Evolutionary conservation across 2,113 vertebrate genomes (phyloP), one percentile per base, ranked within the genome.

Genomic region (Arvicanthis niloticus): DNA sequence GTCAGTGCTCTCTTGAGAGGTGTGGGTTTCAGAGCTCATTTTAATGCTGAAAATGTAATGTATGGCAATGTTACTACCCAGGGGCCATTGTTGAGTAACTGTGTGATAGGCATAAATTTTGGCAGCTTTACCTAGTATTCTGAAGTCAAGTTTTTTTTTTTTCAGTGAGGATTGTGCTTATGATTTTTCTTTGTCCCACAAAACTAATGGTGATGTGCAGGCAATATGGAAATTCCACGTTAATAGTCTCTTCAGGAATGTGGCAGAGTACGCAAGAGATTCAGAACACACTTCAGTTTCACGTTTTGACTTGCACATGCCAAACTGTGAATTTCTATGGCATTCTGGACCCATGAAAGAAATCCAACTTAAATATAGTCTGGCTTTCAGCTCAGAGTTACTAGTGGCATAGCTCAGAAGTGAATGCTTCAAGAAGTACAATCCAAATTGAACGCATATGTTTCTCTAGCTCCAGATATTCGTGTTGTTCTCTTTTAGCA

Each of bases 361-460:
- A 97, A 95, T 93, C 96, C 96, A 97, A 94, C 94, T 95, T 95
- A 97, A 98, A 97, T 97, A 97, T 13, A 94, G 94, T 96, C 97
- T 97, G 97, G 96, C 91, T 98, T 97, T 97, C 88, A 62, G 97
- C 94, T 96, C 42, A 17, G 75, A 95, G 95, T 97, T 91, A 77
- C 96, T 95, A 94, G 95, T 93, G 80, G 92, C 94, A 91, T 93
- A 94, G 92, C 94, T 97, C 84, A 98, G 94, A 97, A 98, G 97
- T 98, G 94, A 98, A 98, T 97, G 94, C 96, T 72, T 97, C 96
- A 96, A 42, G 96, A 97, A 97, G 96, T 96, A 72, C 91, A 96
- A n/a, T 93, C 96, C 95, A 98, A 97, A 98, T 98, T 98, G 95
- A 96, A 98, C 95, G 89, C 98, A 98, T 95, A 96, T 98, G 98